Evolutionary conservation across 2,888 invertebrate species (phyloP), one percentile per base, ranked within the genome.

Genomic region (Melieria omissa): DNA sequence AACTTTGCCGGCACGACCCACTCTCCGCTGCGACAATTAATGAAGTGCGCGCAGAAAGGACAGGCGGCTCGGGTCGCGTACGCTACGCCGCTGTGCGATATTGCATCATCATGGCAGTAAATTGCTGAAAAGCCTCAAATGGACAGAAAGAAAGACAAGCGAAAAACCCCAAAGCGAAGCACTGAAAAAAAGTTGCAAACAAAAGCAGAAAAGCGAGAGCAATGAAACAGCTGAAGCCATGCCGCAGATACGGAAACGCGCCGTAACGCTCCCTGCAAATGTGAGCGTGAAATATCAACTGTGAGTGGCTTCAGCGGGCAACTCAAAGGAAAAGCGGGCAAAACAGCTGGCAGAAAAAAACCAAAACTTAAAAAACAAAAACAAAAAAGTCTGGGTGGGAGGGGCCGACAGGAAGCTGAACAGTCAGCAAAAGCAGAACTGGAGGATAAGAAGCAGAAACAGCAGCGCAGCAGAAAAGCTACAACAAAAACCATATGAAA

Each of bases 81-180:
- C 29, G 29, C 29, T 12, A 52, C 14, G 52, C 12, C 14, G 9
- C 14, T 52, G 52, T 52, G 52, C 52, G 52, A 9, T 63, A 69
- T 69, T 69, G 69, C 69, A 63, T 63, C 60, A 63, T 69, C 69
- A 69, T 45, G 49, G 62, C 42, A 47, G 41, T 66, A 65, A 65
- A 65, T 65, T 65, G 65, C 54, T 60, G 60, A 60, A 60, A 29
- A 60, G 42, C 42, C 14, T 52, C 9, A 8, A 12, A 52, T 12
- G 9, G n/a, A 46, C 16, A 16, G 16, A 47, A 5, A 63, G 10
- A 14, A 14, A 9, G 16, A 46, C 44, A 41, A 63, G 4, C 46
- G 6, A 29, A 47, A 46, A 29, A 44, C 12, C 5, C 41, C 10
- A 41, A 64, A 41, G 4, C 29, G 7, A 64, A 52, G 42, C 29